phyloP scores from a whole-genome alignment of 2,113 vertebrate species.

The Daubentonia madagascariensis region DNA sequence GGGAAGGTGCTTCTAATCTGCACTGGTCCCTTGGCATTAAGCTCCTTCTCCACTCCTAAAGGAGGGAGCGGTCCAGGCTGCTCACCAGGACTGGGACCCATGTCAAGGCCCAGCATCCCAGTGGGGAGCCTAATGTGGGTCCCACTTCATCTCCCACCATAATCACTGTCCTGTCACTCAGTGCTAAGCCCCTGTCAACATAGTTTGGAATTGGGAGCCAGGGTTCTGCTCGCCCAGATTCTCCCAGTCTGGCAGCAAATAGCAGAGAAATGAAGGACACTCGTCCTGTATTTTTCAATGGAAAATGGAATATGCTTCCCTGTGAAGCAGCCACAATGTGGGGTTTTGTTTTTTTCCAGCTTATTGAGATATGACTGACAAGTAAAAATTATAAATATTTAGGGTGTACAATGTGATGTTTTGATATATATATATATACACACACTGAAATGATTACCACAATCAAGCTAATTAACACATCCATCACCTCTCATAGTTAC shows the following conservation, averaged over 20 bases:
- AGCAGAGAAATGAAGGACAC: neutral
- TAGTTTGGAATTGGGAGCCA: neutral
- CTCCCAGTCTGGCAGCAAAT: neutral
- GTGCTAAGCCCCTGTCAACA: neutral
- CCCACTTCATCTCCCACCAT: neutral
- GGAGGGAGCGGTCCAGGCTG: neutral
- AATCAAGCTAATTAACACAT: neutral
- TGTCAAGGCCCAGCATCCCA: neutral
- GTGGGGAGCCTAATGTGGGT: neutral
- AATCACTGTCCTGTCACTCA: neutral
- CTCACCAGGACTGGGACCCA: neutral
- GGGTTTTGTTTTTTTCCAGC: neutral
- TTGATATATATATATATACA: neutral
- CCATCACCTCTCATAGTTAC: neutral
- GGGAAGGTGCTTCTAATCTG: neutral
- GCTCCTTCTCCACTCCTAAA: neutral
- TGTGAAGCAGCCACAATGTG: neutral
- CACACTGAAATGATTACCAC: neutral
- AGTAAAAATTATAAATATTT: neutral
- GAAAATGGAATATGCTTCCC: neutral
- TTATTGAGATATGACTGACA: neutral
- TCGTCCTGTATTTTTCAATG: neutral
- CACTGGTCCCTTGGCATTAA: neutral
- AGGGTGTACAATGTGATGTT: neutral
- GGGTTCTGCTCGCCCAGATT: neutral